Conservation (phyloP, 2,113 vertebrate genomes). For the Gymnobelideus leadbeateri region DNA sequence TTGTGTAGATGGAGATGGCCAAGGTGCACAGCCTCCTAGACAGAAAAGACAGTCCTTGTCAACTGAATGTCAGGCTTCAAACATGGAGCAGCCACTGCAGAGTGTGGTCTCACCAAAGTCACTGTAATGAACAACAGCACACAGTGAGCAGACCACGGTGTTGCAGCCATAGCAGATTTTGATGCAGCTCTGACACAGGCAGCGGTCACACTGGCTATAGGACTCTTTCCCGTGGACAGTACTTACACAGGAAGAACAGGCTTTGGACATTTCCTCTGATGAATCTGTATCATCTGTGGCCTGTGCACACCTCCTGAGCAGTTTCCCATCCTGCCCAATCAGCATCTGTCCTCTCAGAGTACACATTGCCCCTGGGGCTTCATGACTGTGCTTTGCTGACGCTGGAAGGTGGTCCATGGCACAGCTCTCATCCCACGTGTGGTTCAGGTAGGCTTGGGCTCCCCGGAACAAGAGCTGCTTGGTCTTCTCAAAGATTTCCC, state of each 20-base stretch:
- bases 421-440: slow-evolving; percentile 62
- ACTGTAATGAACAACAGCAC: slow-evolving; percentile 75
- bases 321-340: slow-evolving; percentile 85
- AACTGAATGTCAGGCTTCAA: slow-evolving; percentile 79
- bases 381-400: slow-evolving; percentile 53
- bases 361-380: slow-evolving; percentile 1
- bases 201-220: slow-evolving; percentile 81
- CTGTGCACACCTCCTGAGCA: slow-evolving; percentile 69
- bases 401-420: slow-evolving; percentile 48
- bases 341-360: slow-evolving; percentile 81
- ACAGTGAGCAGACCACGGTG: slow-evolving; percentile 76
- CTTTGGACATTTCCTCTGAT: slow-evolving; percentile 42
- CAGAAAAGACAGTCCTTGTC: slow-evolving; percentile 29
- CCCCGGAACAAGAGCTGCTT: slow-evolving; percentile 85
- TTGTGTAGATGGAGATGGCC: slow-evolving; percentile 46
- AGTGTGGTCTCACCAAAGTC: slow-evolving; percentile 82
- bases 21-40: background rate
- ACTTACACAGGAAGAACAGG: slow-evolving; percentile 84
- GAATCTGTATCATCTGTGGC: slow-evolving; percentile 60
- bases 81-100: slow-evolving; percentile 83
- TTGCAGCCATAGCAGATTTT: slow-evolving; percentile 82
- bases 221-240: slow-evolving; percentile 74
- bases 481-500: slow-evolving; percentile 78
- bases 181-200: slow-evolving; percentile 82
- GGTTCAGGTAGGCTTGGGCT: slow-evolving; percentile 82